phyloP scores from a whole-genome alignment of 2,888 invertebrate species.

The Heliconius ethilla region DNA sequence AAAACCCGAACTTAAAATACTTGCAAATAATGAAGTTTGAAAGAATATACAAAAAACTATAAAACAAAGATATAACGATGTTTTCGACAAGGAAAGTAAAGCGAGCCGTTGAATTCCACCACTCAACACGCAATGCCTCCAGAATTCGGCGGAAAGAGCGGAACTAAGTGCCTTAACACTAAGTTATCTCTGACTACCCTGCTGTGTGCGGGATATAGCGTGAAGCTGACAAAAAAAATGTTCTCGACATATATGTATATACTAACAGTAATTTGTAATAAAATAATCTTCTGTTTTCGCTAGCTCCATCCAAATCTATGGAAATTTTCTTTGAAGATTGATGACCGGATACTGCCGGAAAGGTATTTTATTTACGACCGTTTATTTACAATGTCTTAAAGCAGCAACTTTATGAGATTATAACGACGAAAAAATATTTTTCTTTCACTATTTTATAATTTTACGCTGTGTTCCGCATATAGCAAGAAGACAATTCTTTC shows the following conservation, averaged over 20 bases:
- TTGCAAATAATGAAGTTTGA: too few species aligned
- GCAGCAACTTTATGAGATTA: constrained; percentile 9
- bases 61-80: too few species aligned
- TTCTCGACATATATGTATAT: not conserved
- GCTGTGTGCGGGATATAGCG: not conserved
- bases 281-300: constrained; percentile 8
- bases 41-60: too few species aligned
- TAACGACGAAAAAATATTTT: constrained; percentile 6
- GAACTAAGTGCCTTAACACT: not conserved
- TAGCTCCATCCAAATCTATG: constrained; percentile 15
- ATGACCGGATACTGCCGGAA: constrained; percentile 38
- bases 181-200: not conserved
- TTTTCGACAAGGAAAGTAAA: not conserved
- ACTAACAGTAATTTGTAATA: not conserved
- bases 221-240: not conserved
- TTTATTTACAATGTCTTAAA: constrained; percentile 29
- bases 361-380: constrained; percentile 33
- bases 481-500: not conserved
- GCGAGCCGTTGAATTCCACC: not conserved
- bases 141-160: not conserved
- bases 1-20: too few species aligned
- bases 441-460: not conserved
- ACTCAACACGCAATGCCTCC: not conserved
- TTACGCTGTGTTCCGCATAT: too few species aligned
- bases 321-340: constrained; percentile 47